Base-by-base conservation (phyloP, 2,888 invertebrate species). In the Sphaerophoria rueppellii region DNA sequence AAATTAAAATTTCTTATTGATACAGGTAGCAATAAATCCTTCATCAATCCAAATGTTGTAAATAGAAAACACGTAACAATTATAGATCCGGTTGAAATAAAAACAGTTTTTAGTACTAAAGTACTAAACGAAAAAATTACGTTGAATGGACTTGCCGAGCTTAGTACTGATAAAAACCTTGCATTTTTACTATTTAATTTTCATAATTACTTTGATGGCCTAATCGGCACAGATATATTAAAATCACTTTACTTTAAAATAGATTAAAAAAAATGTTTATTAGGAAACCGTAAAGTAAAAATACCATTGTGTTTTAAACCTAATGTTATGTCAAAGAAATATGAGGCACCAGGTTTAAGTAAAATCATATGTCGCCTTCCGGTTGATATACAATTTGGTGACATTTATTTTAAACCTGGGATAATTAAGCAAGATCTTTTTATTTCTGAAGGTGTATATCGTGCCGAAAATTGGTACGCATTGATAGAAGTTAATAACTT, bases 41-140 rank as follows among this genome's bases (percentile, higher is more conserved):
- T 87, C 57, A 63, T 87, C 14, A 81, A 75, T 50, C 87, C 79
- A 6, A 35, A 76, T 43, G 57, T 24, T 32, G 7, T 6, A 12
- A 24, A 16, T n/a, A 69, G 34, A 37, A 75, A 11, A 14, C 50
- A 71, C 7, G 16, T 12, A 46, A 40, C 37, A 46, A 48, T 60
- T 69, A 77, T 24, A 73, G 43, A 50, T 7, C 63, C 58, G 54
- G 55, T 24, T 24, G 74, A 70, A 72, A 70, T 77, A 14, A 82
- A 77, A 60, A 65, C 70, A 4, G 57, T 24, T 11, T 71, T 54
- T 16, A 50, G 16, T 48, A 35, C 63, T 12, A 46, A 50, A 34
- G 34, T 14, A 11, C 7, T 48, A 34, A 50, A 63, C n/a, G 5
- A 63, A 48, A 32, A 63, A 50, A 63, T 12, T 6, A 14, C 50